Evolutionary conservation across 1,140 invertebrate species (phyloP), one percentile per base, ranked within the genome.

Genomic region (Lerema accius): DNA sequence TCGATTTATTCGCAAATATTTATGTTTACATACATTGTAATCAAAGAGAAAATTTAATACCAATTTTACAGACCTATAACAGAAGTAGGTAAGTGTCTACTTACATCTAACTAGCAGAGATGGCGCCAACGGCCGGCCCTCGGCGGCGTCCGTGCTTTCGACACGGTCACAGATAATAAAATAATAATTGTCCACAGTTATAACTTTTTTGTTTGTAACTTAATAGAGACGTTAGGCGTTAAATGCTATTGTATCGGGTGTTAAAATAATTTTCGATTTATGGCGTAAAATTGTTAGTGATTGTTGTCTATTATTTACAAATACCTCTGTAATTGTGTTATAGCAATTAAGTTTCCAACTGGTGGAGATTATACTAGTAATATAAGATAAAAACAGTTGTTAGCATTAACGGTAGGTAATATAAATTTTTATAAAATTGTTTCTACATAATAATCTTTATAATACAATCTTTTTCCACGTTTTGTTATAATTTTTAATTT

Each of bases 181-280:
- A 83, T 32, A 80, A 67, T 64, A 80, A 80, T 75, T 71, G 63
- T 68, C 1, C 42, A 6, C 13, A 42, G 53, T 58, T 32, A 16
- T 45, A 42, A 66, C 42, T 63, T 73, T 60, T 67, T 61, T 58
- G 63, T 26, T 63, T 63, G 65, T 59, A 64, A 67, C 68, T 71
- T 79, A 76, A 81, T 76, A 73, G 71, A 80, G 79, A 84, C 78
- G 71, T 78, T 76, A 78, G 40, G 61, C 62, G 59, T 69, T 71
- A 68, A 64, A 69, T 43, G 69, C 42, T 65, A 70, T 65, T 66
- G 63, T 56, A 61, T 50, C 60, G 51, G 64, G 64, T 66, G 68
- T 76, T 63, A 69, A 71, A 70, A 76, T 66, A 58, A 76, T 71
- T 69, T 69, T 59, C 70, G 56, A 73, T 71, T 73, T 62, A 65